phyloP scores from a whole-genome alignment of 2,888 invertebrate genomes.

The Arctia plantaginis region DNA sequence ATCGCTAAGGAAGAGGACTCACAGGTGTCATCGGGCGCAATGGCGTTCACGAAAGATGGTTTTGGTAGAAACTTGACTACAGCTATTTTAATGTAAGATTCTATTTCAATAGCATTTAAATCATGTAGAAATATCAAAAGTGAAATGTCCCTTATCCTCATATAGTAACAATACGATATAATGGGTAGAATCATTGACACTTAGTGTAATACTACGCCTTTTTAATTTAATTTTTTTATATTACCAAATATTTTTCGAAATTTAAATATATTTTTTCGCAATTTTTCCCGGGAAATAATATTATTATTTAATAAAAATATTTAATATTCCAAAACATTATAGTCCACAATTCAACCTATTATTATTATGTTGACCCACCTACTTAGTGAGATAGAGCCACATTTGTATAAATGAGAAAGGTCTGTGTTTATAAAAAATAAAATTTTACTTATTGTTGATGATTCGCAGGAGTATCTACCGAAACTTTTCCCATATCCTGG shows the following conservation, averaged over 20 bases:
- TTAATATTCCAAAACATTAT: background rate
- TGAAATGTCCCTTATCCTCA: background rate
- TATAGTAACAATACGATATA: background rate
- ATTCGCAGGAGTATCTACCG: background rate
- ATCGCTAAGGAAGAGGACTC: constrained; percentile 86
- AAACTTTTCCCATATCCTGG: background rate
- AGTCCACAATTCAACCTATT: background rate
- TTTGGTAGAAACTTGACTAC: constrained; percentile 72
- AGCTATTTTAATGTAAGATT: constrained; percentile 16
- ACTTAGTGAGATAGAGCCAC: background rate
- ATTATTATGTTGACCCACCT: background rate
- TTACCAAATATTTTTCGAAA: background rate
- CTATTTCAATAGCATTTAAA: background rate
- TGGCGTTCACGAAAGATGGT: constrained; percentile 81
- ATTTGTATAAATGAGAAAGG: background rate
- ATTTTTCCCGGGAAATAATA: background rate
- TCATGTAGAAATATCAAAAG: background rate
- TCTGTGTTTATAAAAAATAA: background rate
- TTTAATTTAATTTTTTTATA: background rate
- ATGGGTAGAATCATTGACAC: background rate
- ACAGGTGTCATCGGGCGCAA: constrained; percentile 55
- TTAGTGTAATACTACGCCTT: no score
- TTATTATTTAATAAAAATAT: background rate
- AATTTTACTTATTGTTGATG: background rate
- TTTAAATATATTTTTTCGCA: background rate